Evolutionary conservation across 2,888 invertebrate species (phyloP).

Genomic region (Erannis defoliaria): DNA sequence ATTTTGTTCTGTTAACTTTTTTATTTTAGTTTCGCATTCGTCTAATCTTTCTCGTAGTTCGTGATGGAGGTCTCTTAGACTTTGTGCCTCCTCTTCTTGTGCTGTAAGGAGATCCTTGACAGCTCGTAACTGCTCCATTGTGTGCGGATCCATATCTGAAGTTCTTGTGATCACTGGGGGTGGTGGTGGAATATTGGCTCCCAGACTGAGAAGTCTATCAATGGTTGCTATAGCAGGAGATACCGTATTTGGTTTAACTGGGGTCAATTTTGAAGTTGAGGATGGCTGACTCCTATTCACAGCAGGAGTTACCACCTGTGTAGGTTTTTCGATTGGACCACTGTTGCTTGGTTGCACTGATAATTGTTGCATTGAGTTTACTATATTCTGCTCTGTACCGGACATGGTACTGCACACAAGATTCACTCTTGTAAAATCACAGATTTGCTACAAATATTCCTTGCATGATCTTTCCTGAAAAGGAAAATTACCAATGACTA

Average conservation of each 20-base stretch:
- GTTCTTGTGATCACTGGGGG: slow-evolving; percentile 76
- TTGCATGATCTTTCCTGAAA: slow-evolving; percentile 77
- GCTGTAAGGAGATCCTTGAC: slow-evolving; percentile 86
- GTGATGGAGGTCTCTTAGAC: slow-evolving; percentile 82
- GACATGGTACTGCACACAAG: slow-evolving; percentile 80
- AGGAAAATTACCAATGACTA: slow-evolving; percentile 46
- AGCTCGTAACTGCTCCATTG: slow-evolving; percentile 86
- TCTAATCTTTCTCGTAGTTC: slow-evolving; percentile 81
- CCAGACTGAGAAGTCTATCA: slow-evolving; percentile 79
- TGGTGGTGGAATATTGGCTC: slow-evolving; percentile 77
- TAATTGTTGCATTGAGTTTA: slow-evolving; percentile 84
- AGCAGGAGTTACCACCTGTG: slow-evolving; percentile 83
- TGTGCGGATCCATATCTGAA: slow-evolving; percentile 84
- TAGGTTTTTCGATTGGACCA: slow-evolving; percentile 80
- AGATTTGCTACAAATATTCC: slow-evolving; percentile 58
- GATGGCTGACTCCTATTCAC: slow-evolving; percentile 77
- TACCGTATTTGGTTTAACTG: slow-evolving; percentile 72
- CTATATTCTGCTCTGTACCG: slow-evolving; percentile 83
- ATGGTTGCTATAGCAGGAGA: slow-evolving; percentile 84
- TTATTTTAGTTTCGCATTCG: slow-evolving; percentile 79
- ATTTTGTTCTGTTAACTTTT: slow-evolving; percentile 79
- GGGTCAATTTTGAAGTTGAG: slow-evolving; percentile 70
- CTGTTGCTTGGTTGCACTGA: slow-evolving; percentile 80
- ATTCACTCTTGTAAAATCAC: slow-evolving; percentile 43
- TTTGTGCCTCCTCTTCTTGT: slow-evolving; percentile 86